Percentiles rank a stretch among this genome's conserved stretches.
These are phyloP conservation scores for Phaonia tiefii DNA, from an alignment of 2,888 invertebrate species.

Conservation along the genomic window DNA sequence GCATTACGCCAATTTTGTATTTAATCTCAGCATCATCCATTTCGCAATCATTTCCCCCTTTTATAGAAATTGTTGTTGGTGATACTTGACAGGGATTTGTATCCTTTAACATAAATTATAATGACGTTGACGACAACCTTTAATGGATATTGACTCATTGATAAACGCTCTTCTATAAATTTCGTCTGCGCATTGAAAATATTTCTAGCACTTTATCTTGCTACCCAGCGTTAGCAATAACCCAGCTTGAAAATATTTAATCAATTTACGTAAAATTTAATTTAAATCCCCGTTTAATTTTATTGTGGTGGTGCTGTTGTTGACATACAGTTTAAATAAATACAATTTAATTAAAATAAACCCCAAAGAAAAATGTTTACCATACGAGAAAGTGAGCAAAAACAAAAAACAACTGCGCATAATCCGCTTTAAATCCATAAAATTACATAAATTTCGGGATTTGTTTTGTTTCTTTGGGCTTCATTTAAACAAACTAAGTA, in stretches of 20 bases:
- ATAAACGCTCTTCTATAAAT: too few relatives aligned
- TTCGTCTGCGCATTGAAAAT: not conserved
- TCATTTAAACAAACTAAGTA: not conserved
- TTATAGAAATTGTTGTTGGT: too few relatives aligned
- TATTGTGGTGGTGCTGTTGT: not conserved
- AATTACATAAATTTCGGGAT: not conserved
- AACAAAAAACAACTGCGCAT: not conserved
- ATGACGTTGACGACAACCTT: too few relatives aligned
- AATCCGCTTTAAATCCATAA: not conserved
- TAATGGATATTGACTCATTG: too few relatives aligned
- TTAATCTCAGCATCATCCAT: too few relatives aligned
- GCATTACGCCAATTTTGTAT: too few relatives aligned
- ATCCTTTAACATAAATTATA: too few relatives aligned
- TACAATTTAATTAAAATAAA: conserved; percentile 2
- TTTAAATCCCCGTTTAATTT: not conserved
- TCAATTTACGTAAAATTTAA: too few relatives aligned
- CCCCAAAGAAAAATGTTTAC: not conserved
- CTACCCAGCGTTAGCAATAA: too few relatives aligned
- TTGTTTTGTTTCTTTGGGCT: not conserved
- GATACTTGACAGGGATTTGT: too few relatives aligned
- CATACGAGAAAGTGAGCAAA: not conserved
- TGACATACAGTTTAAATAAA: not conserved
- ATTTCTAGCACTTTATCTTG: not conserved
- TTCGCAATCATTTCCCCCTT: too few relatives aligned
- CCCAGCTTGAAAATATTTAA: too few relatives aligned